These are phyloP conservation scores for Drosophila anomalipes DNA, from an alignment of 2,888 invertebrate genomes.

Conservation along the genomic window DNA sequence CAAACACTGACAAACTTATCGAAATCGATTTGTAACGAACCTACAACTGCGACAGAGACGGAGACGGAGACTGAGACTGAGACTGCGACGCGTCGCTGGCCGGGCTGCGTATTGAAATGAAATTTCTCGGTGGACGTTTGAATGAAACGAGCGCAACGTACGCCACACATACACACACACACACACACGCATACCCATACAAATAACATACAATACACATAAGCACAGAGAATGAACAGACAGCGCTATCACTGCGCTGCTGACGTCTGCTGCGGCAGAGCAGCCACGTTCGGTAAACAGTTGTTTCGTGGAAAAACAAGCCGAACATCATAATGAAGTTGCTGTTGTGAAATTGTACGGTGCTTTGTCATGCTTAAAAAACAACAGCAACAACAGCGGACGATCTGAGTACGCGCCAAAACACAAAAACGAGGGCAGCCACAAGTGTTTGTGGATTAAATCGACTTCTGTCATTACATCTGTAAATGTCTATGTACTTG, in stretches of 20 bases:
- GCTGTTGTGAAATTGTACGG: slow-evolving; percentile 83
- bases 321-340: slow-evolving; percentile 79
- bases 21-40: slow-evolving; percentile 84
- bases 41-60: slow-evolving; percentile 51
- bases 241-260: slow-evolving; percentile 51
- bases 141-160: slow-evolving; percentile 69
- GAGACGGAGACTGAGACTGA: slow-evolving; percentile 24
- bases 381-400: slow-evolving; percentile 54
- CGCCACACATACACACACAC: slow-evolving; percentile 12
- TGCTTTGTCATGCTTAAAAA: slow-evolving; percentile 77
- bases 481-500: background rate
- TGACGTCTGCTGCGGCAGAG: slow-evolving; percentile 55
- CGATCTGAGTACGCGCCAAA: slow-evolving; percentile 68
- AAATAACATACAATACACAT: background rate
- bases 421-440: slow-evolving; percentile 66
- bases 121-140: slow-evolving; percentile 79
- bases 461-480: background rate
- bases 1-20: slow-evolving; percentile 84
- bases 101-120: slow-evolving; percentile 79
- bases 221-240: slow-evolving; percentile 50
- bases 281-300: slow-evolving; percentile 76
- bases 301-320: slow-evolving; percentile 81
- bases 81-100: slow-evolving; percentile 64
- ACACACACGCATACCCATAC: background rate
- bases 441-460: background rate